Evolutionary conservation across 2,888 invertebrate species (phyloP).

Genomic region (Alsophila aescularia): DNA sequence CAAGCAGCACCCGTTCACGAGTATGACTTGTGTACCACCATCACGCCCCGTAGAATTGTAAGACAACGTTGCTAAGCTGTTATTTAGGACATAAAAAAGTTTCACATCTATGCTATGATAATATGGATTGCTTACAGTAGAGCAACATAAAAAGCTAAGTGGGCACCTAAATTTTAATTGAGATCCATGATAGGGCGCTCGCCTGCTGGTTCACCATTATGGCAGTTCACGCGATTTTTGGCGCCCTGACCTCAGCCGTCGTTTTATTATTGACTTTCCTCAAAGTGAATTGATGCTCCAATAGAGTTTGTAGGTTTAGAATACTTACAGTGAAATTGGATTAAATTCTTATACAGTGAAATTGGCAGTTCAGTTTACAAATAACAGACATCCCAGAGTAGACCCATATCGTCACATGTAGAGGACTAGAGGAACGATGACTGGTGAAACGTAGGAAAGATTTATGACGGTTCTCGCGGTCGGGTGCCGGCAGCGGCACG

Average conservation of each 20-base stretch:
- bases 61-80: too few species aligned
- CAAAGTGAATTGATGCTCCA: constrained; percentile 33
- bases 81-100: background rate
- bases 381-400: constrained; percentile 18
- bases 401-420: constrained; percentile 24
- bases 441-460: constrained; percentile 54
- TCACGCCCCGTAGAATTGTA: too few species aligned
- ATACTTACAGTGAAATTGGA: too few species aligned
- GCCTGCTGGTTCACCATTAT: constrained; percentile 63
- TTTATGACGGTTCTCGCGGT: constrained; percentile 44
- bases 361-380: constrained; percentile 14
- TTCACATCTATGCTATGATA: background rate
- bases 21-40: too few species aligned
- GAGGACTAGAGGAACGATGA: constrained; percentile 41
- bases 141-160: constrained; percentile 21
- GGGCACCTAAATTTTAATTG: constrained; percentile 43
- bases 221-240: constrained; percentile 69
- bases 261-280: constrained; percentile 70
- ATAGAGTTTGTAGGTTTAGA: too few species aligned
- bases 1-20: too few species aligned
- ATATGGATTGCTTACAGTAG: constrained; percentile 7
- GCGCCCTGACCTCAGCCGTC: constrained; percentile 65
- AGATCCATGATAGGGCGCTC: constrained; percentile 62
- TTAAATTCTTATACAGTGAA: background rate
- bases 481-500: constrained; percentile 34